These are phyloP conservation scores for Junco hyemalis DNA, from an alignment of 2,113 vertebrate species.

Conservation along the genomic window DNA sequence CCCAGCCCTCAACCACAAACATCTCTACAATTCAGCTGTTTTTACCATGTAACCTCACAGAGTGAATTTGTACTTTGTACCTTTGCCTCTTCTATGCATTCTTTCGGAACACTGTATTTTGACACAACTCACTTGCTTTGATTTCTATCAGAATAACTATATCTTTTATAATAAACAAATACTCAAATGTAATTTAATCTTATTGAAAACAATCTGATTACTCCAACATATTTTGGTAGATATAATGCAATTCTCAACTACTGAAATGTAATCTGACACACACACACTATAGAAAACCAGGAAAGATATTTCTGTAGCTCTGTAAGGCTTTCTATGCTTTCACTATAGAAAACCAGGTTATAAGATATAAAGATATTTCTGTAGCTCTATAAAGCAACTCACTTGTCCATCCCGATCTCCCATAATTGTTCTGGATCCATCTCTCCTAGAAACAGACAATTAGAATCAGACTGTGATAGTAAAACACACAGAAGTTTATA, in stretches of 20 bases:
- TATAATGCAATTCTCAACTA: not conserved
- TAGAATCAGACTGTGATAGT: not conserved
- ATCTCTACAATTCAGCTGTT: not conserved
- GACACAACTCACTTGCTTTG: not conserved
- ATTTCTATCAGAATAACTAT: not conserved
- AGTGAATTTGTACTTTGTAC: not conserved
- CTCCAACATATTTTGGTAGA: not conserved
- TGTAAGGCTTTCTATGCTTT: too few species aligned
- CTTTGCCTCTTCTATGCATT: not conserved
- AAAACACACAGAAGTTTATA: not conserved
- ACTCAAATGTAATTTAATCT: not conserved
- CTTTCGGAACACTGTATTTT: not conserved
- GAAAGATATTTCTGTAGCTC: too few species aligned
- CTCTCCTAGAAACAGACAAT: slow-evolving; percentile 75
- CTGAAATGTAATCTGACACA: not conserved
- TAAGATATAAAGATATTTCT: not conserved
- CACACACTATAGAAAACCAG: too few species aligned
- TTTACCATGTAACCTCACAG: not conserved
- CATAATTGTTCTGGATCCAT: slow-evolving; percentile 81
- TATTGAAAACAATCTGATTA: not conserved
- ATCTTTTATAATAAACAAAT: not conserved
- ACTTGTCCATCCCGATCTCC: slow-evolving; percentile 84
- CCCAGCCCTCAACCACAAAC: not conserved
- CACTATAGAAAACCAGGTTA: not conserved
- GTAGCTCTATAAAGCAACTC: slow-evolving; percentile 11